Percentiles rank a stretch among this genome's conserved stretches.
These are phyloP conservation scores for Oryzias javanicus DNA, from an alignment of 2,113 vertebrate species.

Conservation along the genomic window DNA sequence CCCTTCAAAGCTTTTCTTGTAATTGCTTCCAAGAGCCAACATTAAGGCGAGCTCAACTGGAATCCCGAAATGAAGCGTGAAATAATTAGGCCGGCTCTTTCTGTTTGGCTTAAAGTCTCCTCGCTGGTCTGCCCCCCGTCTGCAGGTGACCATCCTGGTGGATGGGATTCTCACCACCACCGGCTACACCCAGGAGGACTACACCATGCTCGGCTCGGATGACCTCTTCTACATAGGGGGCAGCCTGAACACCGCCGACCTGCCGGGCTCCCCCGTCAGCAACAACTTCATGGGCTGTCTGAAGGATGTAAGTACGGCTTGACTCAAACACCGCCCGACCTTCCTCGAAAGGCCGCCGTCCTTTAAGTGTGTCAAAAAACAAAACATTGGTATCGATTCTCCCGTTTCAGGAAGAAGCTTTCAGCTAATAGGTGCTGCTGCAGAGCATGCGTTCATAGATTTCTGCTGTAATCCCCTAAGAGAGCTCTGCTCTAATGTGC, in stretches of 20 bases:
- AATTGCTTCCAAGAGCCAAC: slow-evolving; percentile 56
- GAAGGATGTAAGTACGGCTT: slow-evolving; percentile 84
- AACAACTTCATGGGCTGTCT: slow-evolving; percentile 98
- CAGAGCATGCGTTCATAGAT: slow-evolving; percentile 44
- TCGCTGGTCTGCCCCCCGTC: slow-evolving; percentile 13
- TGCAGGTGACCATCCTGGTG: slow-evolving; percentile 88
- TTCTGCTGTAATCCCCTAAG: slow-evolving; percentile 46
- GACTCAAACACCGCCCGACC: slow-evolving; percentile 49
- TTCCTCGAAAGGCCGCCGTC: slow-evolving; percentile 28
- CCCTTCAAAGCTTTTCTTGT: slow-evolving; percentile 51
- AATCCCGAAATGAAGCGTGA: slow-evolving; percentile 54
- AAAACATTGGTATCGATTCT: slow-evolving; percentile 48
- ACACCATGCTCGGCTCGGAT: slow-evolving; percentile 93
- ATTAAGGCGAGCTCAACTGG: slow-evolving; percentile 48
- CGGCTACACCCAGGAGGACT: slow-evolving; percentile 89
- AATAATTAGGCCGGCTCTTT: slow-evolving; percentile 57
- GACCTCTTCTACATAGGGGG: slow-evolving; percentile 96
- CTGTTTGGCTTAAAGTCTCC: slow-evolving; percentile 43
- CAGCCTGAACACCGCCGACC: slow-evolving; percentile 90
- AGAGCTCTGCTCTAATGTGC: slow-evolving; percentile 31
- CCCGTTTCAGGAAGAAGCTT: slow-evolving; percentile 53
- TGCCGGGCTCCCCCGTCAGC: slow-evolving; percentile 91
- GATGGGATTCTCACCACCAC: slow-evolving; percentile 92
- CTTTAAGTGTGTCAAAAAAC: slow-evolving; percentile 45
- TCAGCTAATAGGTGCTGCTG: slow-evolving; percentile 22